Base-by-base conservation (phyloP, 2,888 invertebrate genomes). In the Philereme vetulata region DNA sequence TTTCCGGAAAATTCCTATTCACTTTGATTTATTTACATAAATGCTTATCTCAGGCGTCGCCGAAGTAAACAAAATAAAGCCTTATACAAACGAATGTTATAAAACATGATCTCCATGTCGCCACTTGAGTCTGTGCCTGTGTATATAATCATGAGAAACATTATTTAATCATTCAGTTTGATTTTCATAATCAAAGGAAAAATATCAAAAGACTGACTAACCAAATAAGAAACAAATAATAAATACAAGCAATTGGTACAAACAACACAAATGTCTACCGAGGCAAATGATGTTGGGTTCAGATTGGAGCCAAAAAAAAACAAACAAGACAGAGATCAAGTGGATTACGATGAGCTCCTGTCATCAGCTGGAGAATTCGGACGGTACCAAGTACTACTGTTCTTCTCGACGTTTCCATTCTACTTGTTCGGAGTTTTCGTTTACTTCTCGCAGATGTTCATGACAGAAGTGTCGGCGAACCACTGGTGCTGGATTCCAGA, bases 401-500 rank as follows among this genome's bases (percentile, higher is more conserved):
- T 76, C 53, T 48, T 78, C 6, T 69, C 72, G 4, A 77, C 77
- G 7, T 72, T 66, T 51, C 79, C 79, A 0, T 80, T 78, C 57
- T 77, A 77, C 54, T 46, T 72, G 45, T 78, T 70, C 49, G 77
- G 75, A 10, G 78, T 76, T 0, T 73, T 72, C 52, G 69, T 65
- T 0, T 78, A 80, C 55, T 78, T 66, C 60, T 53, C 71, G 4
- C 79, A 78, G 54, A 56, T 77, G 56, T 78, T 78, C 55, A 68
- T 80, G 44, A 80, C 78, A 0, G 77, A 80, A 66, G 66, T 67
- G 0, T 72, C 79, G 0, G 68, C 71, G 9, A 72, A 77, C 47
- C 74, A 80, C 58, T 80, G 79, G 79, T 80, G 79, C 58, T 66
- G 71, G 70, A 66, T 80, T n/a, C 78, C 78, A 10, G 79, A 77